These are phyloP conservation scores for Thera britannica DNA, from an alignment of 2,888 invertebrate genomes.

Conservation along the genomic window DNA sequence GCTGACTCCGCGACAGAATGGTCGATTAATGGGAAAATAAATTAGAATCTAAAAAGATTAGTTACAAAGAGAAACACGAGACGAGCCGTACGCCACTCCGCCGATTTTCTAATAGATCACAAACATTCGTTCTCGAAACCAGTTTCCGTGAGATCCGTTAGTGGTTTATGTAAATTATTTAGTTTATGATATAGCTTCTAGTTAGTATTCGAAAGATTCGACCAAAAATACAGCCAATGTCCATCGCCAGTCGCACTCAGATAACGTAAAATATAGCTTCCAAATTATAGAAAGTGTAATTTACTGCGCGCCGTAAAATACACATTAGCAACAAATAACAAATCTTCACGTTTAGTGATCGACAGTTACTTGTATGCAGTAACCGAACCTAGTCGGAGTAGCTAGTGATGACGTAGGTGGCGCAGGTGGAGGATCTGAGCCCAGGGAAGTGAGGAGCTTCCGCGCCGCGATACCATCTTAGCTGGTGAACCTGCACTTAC, in stretches of 20 bases:
- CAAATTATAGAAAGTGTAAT: conserved; percentile 74
- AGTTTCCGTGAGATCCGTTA: conserved; percentile 83
- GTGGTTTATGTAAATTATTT: conserved; percentile 82
- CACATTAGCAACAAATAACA: conserved; percentile 54
- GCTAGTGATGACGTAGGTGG: neutral
- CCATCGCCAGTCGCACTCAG: conserved; percentile 44
- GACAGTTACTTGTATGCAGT: conserved; percentile 34
- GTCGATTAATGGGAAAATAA: conserved; percentile 61
- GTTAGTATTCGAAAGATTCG: conserved; percentile 74
- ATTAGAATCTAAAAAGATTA: conserved; percentile 70
- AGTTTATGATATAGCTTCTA: conserved; percentile 76
- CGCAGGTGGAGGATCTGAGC: neutral
- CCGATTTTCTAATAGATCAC: conserved; percentile 84
- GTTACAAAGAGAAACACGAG: conserved; percentile 62
- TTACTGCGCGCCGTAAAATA: conserved; percentile 63
- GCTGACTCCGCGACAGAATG: conserved; percentile 48
- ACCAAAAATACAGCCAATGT: conserved; percentile 57
- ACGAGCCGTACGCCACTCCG: conserved; percentile 51
- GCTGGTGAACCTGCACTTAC: conserved; percentile 16
- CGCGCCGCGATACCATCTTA: conserved; percentile 25
- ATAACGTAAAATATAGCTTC: conserved; percentile 61
- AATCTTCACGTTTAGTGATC: conserved; percentile 42
- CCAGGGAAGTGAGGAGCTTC: conserved; percentile 14
- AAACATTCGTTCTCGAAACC: conserved; percentile 75
- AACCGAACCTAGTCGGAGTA: neutral